A percentile compares a stretch with the other conserved stretches of the same genome.
These are phyloP conservation scores for Echinops telfairi DNA, from an alignment of 2,113 vertebrate species.

Conservation along the genomic window DNA sequence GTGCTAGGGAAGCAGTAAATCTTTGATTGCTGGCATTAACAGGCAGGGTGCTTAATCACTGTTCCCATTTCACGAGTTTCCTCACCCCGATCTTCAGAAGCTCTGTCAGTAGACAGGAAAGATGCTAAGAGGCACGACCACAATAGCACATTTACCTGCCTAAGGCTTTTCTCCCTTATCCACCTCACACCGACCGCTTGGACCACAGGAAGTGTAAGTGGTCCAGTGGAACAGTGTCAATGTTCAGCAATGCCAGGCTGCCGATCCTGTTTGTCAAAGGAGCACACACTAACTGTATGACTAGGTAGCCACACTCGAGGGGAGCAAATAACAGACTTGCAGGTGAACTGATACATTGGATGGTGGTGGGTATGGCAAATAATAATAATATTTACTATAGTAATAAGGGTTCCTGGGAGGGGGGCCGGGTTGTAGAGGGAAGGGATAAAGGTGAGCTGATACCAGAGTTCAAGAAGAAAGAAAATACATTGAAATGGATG, in stretches of 20 bases:
- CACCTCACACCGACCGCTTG: background rate
- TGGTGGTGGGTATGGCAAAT: too few species aligned
- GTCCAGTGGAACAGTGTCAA: background rate
- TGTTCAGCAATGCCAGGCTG: background rate
- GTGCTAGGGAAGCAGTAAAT: background rate
- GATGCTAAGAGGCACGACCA: background rate
- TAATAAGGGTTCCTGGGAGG: too few species aligned
- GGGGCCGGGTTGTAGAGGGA: too few species aligned
- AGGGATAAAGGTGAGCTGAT: too few species aligned
- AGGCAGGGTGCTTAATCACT: background rate
- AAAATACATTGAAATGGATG: too few species aligned
- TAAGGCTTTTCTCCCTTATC: background rate
- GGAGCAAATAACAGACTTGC: too few species aligned
- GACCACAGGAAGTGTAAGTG: background rate
- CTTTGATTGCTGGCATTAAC: background rate
- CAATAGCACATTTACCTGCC: background rate
- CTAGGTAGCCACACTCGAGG: too few species aligned
- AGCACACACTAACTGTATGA: background rate
- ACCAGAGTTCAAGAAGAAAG: too few species aligned
- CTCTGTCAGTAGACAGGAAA: background rate
- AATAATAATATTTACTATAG: too few species aligned
- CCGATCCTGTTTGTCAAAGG: background rate
- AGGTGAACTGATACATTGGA: too few species aligned
- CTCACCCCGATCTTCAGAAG: slow-evolving; percentile 6
- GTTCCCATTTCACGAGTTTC: background rate